Evolutionary conservation across 2,113 vertebrate species (phyloP).

Genomic region (Chaetura pelagica): DNA sequence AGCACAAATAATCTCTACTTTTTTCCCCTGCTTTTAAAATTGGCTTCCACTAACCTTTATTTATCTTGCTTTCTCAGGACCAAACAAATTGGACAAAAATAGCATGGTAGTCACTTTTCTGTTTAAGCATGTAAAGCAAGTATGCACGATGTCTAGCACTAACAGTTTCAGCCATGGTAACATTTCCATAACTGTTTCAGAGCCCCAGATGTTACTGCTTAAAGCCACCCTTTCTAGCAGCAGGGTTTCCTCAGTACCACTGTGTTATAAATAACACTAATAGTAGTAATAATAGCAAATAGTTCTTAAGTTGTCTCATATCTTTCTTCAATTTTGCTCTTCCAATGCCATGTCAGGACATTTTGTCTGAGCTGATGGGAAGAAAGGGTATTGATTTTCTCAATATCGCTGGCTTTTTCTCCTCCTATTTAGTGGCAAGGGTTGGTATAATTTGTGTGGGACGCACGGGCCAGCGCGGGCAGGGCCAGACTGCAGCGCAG

Average conservation of each 20-base stretch:
- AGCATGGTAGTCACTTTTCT: not conserved
- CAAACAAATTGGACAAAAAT: not conserved
- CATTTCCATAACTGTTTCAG: not conserved
- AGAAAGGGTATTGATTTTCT: conserved; percentile 4
- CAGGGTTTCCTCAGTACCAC: not conserved
- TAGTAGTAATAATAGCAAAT: fast-evolving
- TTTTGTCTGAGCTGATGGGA: not conserved
- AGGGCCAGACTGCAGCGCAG: not conserved
- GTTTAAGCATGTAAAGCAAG: not conserved
- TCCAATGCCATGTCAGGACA: not conserved
- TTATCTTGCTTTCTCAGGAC: not conserved
- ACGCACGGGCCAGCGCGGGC: not conserved
- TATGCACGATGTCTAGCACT: not conserved
- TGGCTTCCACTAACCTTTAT: not conserved
- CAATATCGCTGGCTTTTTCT: not conserved
- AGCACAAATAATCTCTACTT: not conserved
- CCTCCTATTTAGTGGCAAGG: not conserved
- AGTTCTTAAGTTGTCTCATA: not conserved
- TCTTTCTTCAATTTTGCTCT: not conserved
- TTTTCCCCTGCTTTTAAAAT: not conserved
- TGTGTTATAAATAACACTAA: not conserved
- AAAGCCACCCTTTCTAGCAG: not conserved
- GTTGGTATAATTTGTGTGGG: fast-evolving
- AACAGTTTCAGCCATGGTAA: not conserved
- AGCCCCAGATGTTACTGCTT: not conserved